Evolutionary conservation across 2,888 invertebrate genomes (phyloP).

Genomic region (Gymnocheta viridis): DNA sequence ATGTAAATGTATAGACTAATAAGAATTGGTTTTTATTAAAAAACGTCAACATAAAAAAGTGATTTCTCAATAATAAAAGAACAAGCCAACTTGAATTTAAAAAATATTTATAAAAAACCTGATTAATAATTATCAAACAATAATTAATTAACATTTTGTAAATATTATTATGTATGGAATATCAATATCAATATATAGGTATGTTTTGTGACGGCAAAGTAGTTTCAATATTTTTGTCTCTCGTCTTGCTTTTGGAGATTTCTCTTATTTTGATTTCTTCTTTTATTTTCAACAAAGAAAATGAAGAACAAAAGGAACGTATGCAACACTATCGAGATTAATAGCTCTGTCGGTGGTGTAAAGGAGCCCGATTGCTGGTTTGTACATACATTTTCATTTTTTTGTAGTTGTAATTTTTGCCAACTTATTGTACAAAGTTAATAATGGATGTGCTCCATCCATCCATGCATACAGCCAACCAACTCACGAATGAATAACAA

Average conservation of each 20-base stretch:
- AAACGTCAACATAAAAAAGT: not conserved
- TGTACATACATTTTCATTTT: constrained; percentile 22
- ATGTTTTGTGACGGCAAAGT: constrained; percentile 1
- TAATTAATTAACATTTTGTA: not conserved
- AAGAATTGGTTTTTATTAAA: too few species aligned
- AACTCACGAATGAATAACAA: constrained; percentile 45
- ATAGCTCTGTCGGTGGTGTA: constrained; percentile 60
- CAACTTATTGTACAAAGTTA: constrained; percentile 59
- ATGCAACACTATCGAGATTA: constrained; percentile 37
- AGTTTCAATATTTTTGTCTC: constrained; percentile 2
- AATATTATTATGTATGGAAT: not conserved
- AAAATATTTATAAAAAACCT: not conserved
- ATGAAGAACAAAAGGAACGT: constrained; percentile 18
- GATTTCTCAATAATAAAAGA: not conserved
- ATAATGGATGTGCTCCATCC: constrained; percentile 63
- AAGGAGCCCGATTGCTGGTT: constrained; percentile 52
- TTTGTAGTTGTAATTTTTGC: constrained; percentile 59
- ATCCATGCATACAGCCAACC: constrained; percentile 43
- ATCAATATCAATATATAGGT: too few species aligned
- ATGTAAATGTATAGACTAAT: too few species aligned
- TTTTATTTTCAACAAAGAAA: constrained; percentile 29
- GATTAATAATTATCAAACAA: not conserved
- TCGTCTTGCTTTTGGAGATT: constrained; percentile 6
- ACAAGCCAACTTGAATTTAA: not conserved
- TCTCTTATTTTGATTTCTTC: not conserved